Percentiles rank a stretch among this genome's conserved stretches.
Conservation (phyloP, 2,888 invertebrate species). For the Chydorus sphaericus region DNA sequence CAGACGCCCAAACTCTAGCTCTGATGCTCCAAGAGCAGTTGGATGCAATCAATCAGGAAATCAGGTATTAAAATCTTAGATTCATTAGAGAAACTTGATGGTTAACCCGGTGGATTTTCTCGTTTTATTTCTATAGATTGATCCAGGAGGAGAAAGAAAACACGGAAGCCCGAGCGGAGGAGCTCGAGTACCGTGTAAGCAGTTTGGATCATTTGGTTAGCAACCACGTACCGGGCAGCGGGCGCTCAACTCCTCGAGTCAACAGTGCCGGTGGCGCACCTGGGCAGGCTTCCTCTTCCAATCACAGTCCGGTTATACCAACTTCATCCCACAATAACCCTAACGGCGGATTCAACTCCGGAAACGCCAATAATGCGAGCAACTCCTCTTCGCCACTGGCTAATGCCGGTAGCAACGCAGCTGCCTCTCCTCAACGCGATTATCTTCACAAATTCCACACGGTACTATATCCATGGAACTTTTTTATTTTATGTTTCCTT, state of each 20-base stretch:
- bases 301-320: slow-evolving; percentile 59
- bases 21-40: slow-evolving; percentile 98
- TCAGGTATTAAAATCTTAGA: slow-evolving; percentile 37
- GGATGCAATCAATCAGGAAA: slow-evolving; percentile 99
- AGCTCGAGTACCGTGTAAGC: slow-evolving; percentile 88
- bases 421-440: slow-evolving; percentile 55
- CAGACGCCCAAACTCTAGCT: slow-evolving; percentile 93
- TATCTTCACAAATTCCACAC: slow-evolving; percentile 91
- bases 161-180: slow-evolving; percentile 93
- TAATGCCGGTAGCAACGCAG: slow-evolving; percentile 23
- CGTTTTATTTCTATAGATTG: slow-evolving; percentile 26
- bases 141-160: slow-evolving; percentile 91
- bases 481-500: slow-evolving; percentile 10
- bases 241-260: slow-evolving; percentile 30
- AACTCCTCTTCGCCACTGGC: slow-evolving; percentile 36
- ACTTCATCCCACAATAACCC: background rate
- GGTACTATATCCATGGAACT: slow-evolving; percentile 35
- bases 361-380: background rate
- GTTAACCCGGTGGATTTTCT: background rate
- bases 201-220: slow-evolving; percentile 76
- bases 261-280: slow-evolving; percentile 34
- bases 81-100: too few relatives aligned
- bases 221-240: slow-evolving; percentile 11
- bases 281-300: slow-evolving; percentile 65
- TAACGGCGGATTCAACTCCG: background rate